Base-by-base conservation (phyloP, 2,113 vertebrate species). In the Tragelaphus imberbis region DNA sequence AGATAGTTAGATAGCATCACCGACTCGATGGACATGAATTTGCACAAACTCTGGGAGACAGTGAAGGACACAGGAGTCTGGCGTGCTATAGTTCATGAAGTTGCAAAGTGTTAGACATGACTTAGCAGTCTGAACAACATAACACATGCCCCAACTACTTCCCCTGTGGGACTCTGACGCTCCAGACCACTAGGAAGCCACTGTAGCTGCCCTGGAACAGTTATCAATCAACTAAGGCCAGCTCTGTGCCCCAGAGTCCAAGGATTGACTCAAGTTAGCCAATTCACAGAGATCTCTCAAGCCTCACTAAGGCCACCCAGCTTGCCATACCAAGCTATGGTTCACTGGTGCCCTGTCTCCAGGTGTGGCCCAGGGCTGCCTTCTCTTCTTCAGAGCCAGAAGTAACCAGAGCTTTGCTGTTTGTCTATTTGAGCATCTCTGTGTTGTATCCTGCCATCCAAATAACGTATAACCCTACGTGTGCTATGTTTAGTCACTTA, bases 251-350 rank as follows among this genome's bases (percentile, higher is more conserved):
- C 82, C 44, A 47, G 49, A 58, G 14, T 17, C 12, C 47, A 75
- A 49, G 12, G 12, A 15, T 0, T 40, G 11, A 84, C 23, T 95
- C 51, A 79, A 51, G 75, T n/a, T 33, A 40, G 30, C 6, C 14
- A n/a, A 3, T 13, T 65, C 68, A 40, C 36, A 85, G 77, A 27
- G 17, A 40, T 21, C 47, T 56, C 3, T 58, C 28, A 49, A 61
- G 16, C 2, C 6, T 2, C 5, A 0, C 1, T 5, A 21, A 12
- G 9, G 6, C 51, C 30, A 6, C 36, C 9, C 47, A 14, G 8
- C 16, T 49, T 23, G 1, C 13, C 15, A 3, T 12, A 8, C 6
- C 51, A 7, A 10, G 16, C 8, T 28, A 12, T 36, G 27, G 6
- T 13, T 23, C 30, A 17, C 21, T 25, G 27, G 21, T 3, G 16